Evolutionary conservation across 2,888 invertebrate species (phyloP).

Genomic region (Fragum sueziense): DNA sequence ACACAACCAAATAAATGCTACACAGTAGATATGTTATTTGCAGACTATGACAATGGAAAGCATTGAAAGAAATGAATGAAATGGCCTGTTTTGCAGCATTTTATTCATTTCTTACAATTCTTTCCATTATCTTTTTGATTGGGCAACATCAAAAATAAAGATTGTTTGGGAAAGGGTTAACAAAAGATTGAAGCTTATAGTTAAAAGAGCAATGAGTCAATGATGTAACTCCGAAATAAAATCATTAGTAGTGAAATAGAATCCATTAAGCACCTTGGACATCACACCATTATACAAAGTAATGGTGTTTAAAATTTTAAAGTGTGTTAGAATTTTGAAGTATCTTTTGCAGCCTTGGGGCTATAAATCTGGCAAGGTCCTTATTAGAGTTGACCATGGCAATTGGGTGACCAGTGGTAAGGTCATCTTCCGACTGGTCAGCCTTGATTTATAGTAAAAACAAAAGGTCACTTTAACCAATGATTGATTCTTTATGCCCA

Average conservation of each 20-base stretch:
- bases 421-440: constrained; percentile 37
- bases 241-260: neutral
- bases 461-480: constrained; percentile 47
- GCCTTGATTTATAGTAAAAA: constrained; percentile 35
- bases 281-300: neutral
- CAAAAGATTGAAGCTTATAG: neutral
- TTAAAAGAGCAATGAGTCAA: no score
- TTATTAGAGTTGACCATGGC: constrained; percentile 53
- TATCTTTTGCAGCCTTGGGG: constrained; percentile 22
- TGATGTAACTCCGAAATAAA: no score
- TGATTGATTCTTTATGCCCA: constrained; percentile 5
- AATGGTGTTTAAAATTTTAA: neutral
- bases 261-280: neutral
- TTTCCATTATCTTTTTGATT: neutral
- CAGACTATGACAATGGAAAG: neutral
- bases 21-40: no score
- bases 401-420: constrained; percentile 42
- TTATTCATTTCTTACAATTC: neutral
- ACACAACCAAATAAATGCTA: no score
- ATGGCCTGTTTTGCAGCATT: no score
- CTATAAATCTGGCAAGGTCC: constrained; percentile 45
- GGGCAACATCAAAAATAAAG: no score
- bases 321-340: neutral
- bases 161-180: neutral
- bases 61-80: neutral